phyloP scores from a whole-genome alignment of 2,797 vertebrate species.

The Chaetodon trifasciatus region DNA sequence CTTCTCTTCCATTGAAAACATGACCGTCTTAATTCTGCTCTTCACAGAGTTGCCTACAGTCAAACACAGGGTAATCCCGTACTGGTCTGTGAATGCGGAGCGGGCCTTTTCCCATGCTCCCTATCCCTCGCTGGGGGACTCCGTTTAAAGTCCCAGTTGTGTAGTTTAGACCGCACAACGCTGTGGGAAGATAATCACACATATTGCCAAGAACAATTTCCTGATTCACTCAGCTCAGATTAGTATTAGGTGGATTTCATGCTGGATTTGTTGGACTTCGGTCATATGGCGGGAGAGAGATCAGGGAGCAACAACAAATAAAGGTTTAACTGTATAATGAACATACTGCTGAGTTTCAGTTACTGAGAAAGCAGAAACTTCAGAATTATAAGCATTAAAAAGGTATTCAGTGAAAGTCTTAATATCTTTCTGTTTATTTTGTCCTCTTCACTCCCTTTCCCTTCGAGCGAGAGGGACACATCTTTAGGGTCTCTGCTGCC shows the following conservation, averaged over 20 bases:
- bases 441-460: not conserved
- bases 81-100: conserved; percentile 54
- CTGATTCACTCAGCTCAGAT: conserved; percentile 64
- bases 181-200: conserved; percentile 66
- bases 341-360: not conserved
- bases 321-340: conserved; percentile 33
- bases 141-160: conserved; percentile 54
- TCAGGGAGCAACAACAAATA: conserved; percentile 52
- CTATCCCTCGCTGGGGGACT: conserved; percentile 50
- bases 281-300: conserved; percentile 6
- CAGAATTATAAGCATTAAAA: not conserved
- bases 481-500: not conserved
- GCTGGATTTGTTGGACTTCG: conserved; percentile 52
- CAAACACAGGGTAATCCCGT: conserved; percentile 47
- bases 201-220: conserved; percentile 66
- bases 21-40: conserved; percentile 4
- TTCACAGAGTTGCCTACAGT: conserved; percentile 13
- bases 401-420: not conserved
- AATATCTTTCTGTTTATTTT: conserved; percentile 14
- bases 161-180: conserved; percentile 47
- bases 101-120: conserved; percentile 74
- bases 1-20: not conserved
- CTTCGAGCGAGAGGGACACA: not conserved
- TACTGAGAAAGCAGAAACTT: not conserved
- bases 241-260: conserved; percentile 58